Base-by-base conservation (phyloP, 2,797 vertebrate genomes). In the Sebastes kiyomatsui region DNA sequence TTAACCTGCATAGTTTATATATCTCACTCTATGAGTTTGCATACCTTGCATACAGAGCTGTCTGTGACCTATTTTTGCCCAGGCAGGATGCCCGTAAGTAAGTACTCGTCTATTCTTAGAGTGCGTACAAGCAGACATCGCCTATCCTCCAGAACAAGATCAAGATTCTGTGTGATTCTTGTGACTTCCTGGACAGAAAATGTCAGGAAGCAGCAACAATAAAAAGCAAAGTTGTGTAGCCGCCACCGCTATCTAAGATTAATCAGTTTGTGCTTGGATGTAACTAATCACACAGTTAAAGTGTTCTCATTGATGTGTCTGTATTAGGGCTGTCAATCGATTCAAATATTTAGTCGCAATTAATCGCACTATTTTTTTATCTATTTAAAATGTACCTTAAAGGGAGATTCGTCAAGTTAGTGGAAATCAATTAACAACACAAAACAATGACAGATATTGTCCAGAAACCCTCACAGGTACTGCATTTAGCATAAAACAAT, bases 21-120 rank as follows among this genome's bases (percentile, higher is more conserved):
- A 52, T 25, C 18, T 67, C 55, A 22, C n/a, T 33, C 38, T 66
- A 67, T 14, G 56, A 33, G 27, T 78, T 75, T 77, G 49, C 64
- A 77, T 80, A 68, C 38, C 64, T 61, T 22, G 55, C 67, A 78
- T 61, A 73, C 16, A 14, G 65, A 79, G 52, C 28, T 16, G 75
- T 61, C 61, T 72, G 67, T 32, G 25, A 77, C 62, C 52, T 67
- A 77, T 56, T 80, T 83, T 62, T 33, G 2, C 8, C 28, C 38
- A 23, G 32, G 52, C 5, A 56, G 2, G n/a, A 69, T 23, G 42
- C 55, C 27, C 46, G 22, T 20, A 25, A 30, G n/a, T 20, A 32
- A 35, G 18, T 5, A 22, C 18, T 22, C 7, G 20, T 64, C 65
- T 79, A 71, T 78, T 77, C 75, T 82, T 61, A 59, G 70, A 72